These are phyloP conservation scores for pig (Sus scrofa) DNA, from an alignment of 2,113 vertebrate genomes.

Conservation along the genomic window T2T-Sscrofa CM000817.6:43136001-43136500, in stretches of 20 bases:
- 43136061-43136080: background rate
- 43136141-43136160: conserved; percentile 56
- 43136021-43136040: background rate
- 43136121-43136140: conserved; percentile 34
- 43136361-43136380: background rate
- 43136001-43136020: background rate
- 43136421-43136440: background rate
- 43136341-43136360: too few relatives aligned
- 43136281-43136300: background rate
- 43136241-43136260: too few relatives aligned
- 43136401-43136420: background rate
- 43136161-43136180: conserved; percentile 36
- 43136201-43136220: background rate
- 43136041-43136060: background rate
- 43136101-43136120: background rate
- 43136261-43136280: too few relatives aligned
- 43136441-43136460: too few relatives aligned
- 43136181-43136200: conserved; percentile 31
- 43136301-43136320: too few relatives aligned
- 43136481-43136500: accelerated
- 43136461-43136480: background rate
- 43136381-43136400: accelerated
- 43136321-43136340: too few relatives aligned
- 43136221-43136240: too few relatives aligned
- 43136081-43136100: background rate